These are phyloP conservation scores for Rhaphigaster nebulosa DNA, from an alignment of 2,888 invertebrate species.

Conservation along the genomic window DNA sequence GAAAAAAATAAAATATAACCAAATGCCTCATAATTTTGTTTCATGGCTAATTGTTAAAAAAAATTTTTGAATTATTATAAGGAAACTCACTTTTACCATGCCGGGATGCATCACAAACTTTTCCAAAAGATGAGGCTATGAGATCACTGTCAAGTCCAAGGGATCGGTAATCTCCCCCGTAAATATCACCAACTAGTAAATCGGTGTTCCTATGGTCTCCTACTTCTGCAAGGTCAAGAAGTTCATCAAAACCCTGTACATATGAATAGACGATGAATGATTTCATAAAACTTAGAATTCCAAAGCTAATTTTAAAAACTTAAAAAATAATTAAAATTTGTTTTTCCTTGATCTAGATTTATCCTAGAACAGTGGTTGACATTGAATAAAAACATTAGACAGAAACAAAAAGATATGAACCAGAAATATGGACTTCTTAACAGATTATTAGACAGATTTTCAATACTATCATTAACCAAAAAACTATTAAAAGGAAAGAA, in stretches of 20 bases:
- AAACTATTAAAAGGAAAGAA: too few relatives aligned
- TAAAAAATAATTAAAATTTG: constrained; percentile 7
- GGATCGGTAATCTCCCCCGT: constrained; percentile 74
- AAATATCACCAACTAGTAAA: constrained; percentile 79
- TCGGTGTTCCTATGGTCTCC: constrained; percentile 78
- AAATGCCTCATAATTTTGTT: too few relatives aligned
- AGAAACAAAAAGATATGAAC: not conserved
- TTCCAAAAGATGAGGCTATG: constrained; percentile 80
- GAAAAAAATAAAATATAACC: too few relatives aligned
- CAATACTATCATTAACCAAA: too few relatives aligned
- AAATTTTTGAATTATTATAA: not conserved
- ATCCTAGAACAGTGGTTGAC: not conserved
- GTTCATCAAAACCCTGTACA: constrained; percentile 75
- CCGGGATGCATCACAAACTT: constrained; percentile 69
- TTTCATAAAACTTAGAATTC: not conserved
- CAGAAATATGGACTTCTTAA: not conserved
- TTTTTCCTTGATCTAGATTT: not conserved
- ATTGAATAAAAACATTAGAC: not conserved
- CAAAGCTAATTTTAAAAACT: not conserved
- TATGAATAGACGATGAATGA: not conserved
- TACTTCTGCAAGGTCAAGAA: constrained; percentile 75
- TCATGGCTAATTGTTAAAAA: not conserved
- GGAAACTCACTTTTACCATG: constrained; percentile 63
- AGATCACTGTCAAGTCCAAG: constrained; percentile 76
- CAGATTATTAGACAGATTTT: not conserved